phyloP scores from a whole-genome alignment of 2,797 vertebrate species.

The Coilia nasus region DNA sequence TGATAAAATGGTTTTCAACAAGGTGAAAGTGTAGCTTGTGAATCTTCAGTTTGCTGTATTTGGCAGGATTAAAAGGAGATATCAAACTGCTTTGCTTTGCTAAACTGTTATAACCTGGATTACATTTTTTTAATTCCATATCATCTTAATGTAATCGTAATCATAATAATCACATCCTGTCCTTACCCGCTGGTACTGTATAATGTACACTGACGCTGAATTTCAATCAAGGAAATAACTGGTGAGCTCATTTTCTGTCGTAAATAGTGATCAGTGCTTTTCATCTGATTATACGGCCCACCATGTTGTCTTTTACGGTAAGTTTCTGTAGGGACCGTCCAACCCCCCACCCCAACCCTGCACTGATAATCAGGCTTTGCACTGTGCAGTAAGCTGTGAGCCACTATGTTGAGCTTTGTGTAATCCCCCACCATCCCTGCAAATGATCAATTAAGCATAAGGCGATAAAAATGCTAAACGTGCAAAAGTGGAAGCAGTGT shows the following conservation, averaged over 20 bases:
- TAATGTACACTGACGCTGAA: neutral
- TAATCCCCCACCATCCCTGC: constrained; percentile 62
- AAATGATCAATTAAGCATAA: constrained; percentile 62
- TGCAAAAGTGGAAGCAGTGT: constrained; percentile 32
- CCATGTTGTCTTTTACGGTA: constrained; percentile 37
- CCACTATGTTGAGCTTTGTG: constrained; percentile 57
- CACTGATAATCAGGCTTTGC: constrained; percentile 57
- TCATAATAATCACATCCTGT: constrained; percentile 1
- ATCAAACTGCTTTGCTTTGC: neutral
- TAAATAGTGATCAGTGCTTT: constrained; percentile 4
- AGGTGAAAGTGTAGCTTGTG: neutral
- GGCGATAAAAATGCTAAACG: constrained; percentile 48
- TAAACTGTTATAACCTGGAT: neutral
- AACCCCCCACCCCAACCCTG: constrained; percentile 37
- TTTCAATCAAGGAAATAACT: constrained; percentile 23
- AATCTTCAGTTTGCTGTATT: neutral
- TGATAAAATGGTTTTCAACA: neutral
- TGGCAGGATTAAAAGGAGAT: neutral
- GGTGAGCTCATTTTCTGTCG: neutral
- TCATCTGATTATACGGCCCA: neutral
- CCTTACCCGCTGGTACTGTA: neutral
- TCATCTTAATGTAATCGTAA: constrained; percentile 25
- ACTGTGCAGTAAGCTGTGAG: constrained; percentile 55
- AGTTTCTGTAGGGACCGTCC: neutral
- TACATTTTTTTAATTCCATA: constrained; percentile 7